Evolutionary conservation across 2,113 vertebrate genomes (phyloP).

Genomic region (Camelus bactrianus): DNA sequence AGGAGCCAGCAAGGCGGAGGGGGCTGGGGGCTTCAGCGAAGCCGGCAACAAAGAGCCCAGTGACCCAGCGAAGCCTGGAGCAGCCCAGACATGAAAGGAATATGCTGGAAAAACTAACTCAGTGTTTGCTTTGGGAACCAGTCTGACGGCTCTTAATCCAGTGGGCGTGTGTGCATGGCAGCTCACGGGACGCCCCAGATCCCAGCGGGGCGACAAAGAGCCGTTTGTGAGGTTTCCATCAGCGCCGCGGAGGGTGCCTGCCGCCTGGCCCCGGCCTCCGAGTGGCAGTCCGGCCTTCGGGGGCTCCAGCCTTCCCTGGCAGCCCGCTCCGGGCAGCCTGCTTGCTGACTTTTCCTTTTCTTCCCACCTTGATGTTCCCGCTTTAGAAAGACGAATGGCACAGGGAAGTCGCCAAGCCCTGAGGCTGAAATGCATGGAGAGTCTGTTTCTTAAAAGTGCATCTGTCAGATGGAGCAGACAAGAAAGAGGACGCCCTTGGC

Average conservation of each 20-base stretch:
- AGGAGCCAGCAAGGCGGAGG: constrained; percentile 45
- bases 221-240: constrained; percentile 51
- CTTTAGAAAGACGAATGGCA: constrained; percentile 63
- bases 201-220: constrained; percentile 62
- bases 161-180: constrained; percentile 67
- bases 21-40: background rate
- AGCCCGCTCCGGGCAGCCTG: constrained; percentile 50
- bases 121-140: constrained; percentile 81
- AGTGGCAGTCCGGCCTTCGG: background rate
- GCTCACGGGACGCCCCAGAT: constrained; percentile 68
- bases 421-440: background rate
- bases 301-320: background rate
- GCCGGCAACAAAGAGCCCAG: constrained; percentile 75
- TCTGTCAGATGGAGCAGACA: background rate
- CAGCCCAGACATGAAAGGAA: constrained; percentile 72
- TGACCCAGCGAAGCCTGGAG: constrained; percentile 44
- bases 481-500: background rate
- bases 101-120: constrained; percentile 70
- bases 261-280: background rate
- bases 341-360: constrained; percentile 51
- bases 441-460: constrained; percentile 35
- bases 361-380: constrained; percentile 9
- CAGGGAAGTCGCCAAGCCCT: background rate
- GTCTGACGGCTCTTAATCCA: constrained; percentile 76
- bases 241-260: background rate